Evolutionary conservation across 1,140 invertebrate species (phyloP).

Genomic region (Tenebrio molitor): DNA sequence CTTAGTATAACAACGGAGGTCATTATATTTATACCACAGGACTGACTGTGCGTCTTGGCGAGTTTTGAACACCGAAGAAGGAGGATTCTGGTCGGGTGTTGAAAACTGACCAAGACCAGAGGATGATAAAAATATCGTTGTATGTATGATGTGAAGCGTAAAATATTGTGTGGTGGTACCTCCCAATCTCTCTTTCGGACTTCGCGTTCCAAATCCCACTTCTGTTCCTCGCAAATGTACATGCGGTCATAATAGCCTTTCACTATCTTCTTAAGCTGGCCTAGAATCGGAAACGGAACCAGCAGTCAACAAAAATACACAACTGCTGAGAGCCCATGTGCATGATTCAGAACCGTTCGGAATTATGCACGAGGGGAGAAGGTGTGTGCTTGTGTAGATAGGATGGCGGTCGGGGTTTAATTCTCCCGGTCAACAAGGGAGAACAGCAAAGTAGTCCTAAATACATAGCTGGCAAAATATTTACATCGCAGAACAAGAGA

Average conservation of each 20-base stretch:
- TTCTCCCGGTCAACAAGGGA: conserved; percentile 43
- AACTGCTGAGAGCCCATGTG: conserved; percentile 36
- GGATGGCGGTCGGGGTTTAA: conserved; percentile 13
- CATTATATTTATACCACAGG: conserved; percentile 50
- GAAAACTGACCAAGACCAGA: conserved; percentile 22
- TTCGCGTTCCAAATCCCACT: conserved; percentile 99
- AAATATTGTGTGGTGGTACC: conserved; percentile 76
- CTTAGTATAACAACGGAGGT: conserved; percentile 51
- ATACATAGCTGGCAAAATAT: conserved; percentile 53
- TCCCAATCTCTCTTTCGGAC: conserved; percentile 98
- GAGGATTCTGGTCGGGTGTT: not conserved
- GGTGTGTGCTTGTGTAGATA: conserved; percentile 37
- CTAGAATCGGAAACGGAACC: conserved; percentile 73
- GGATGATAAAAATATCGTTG: conserved; percentile 44
- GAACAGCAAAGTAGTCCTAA: conserved; percentile 44
- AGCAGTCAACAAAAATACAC: conserved; percentile 58
- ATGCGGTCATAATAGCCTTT: conserved; percentile 96
- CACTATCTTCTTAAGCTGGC: conserved; percentile 88
- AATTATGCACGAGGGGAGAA: conserved; percentile 32
- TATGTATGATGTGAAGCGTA: conserved; percentile 54
- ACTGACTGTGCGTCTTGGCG: conserved; percentile 49
- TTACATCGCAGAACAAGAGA: conserved; percentile 52
- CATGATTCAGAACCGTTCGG: conserved; percentile 21
- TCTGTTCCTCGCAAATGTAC: conserved; percentile 96
- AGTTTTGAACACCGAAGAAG: conserved; percentile 48